A percentile compares a stretch with the other conserved stretches of the same genome.
These are phyloP conservation scores for Theodoxus fluviatilis DNA, from an alignment of 2,888 invertebrate species.

Conservation along the genomic window DNA sequence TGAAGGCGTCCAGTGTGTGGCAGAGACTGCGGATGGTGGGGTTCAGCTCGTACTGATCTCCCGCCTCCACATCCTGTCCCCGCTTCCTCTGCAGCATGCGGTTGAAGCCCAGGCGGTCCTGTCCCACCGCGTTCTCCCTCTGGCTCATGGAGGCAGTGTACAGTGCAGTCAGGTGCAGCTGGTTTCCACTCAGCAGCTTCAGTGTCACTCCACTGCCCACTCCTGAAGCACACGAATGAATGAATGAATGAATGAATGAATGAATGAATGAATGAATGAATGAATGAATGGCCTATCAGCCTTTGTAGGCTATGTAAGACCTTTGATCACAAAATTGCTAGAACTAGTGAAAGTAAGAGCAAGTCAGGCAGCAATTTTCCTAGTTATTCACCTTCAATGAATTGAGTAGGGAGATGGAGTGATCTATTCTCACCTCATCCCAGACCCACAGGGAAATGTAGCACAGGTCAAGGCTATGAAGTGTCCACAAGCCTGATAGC, in stretches of 20 bases:
- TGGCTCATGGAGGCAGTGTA: constrained; percentile 51
- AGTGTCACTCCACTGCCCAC: constrained; percentile 53
- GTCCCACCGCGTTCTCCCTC: constrained; percentile 34
- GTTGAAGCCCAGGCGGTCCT: constrained; percentile 41
- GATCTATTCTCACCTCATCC: too few relatives aligned
- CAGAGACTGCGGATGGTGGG: constrained; percentile 57
- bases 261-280: too few relatives aligned
- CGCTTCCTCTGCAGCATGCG: constrained; percentile 38
- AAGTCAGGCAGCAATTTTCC: too few relatives aligned
- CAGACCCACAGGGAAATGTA: too few relatives aligned
- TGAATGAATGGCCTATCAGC: too few relatives aligned
- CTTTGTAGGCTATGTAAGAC: too few relatives aligned
- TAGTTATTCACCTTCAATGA: too few relatives aligned
- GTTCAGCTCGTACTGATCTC: constrained; percentile 42
- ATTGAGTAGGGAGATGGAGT: too few relatives aligned
- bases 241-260: background rate
- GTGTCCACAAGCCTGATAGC: too few relatives aligned
- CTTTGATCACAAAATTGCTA: too few relatives aligned
- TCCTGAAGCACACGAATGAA: constrained; percentile 36
- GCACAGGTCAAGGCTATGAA: too few relatives aligned
- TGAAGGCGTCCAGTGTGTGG: constrained; percentile 56
- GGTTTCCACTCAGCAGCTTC: constrained; percentile 38
- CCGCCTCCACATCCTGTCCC: background rate
- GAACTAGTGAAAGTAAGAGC: too few relatives aligned
- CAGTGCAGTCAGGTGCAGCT: constrained; percentile 49